phyloP scores from a whole-genome alignment of 1,140 invertebrate genomes.

The Lasaia peninsularis region DNA sequence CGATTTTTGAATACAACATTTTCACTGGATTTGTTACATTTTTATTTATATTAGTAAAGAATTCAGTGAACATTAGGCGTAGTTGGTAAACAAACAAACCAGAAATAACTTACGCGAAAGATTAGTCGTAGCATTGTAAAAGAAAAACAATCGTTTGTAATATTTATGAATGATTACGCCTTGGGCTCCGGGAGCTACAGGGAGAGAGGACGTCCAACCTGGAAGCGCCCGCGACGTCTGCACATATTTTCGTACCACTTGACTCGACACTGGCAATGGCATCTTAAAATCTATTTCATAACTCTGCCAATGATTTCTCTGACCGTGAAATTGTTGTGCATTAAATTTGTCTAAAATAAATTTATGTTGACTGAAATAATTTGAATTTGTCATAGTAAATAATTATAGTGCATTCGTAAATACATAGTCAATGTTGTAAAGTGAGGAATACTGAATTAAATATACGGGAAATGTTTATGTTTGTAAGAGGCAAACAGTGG shows the following conservation, averaged over 20 bases:
- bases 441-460: too few species aligned
- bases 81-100: background rate
- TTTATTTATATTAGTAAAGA: too few species aligned
- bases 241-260: constrained; percentile 64
- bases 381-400: too few species aligned
- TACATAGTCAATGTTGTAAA: too few species aligned
- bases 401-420: too few species aligned
- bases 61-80: too few species aligned
- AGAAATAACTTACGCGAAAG: constrained; percentile 46
- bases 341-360: background rate
- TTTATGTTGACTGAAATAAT: background rate
- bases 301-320: constrained; percentile 46
- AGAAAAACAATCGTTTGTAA: constrained; percentile 24
- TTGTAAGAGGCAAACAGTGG: too few species aligned
- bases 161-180: constrained; percentile 41
- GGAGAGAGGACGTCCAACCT: constrained; percentile 46
- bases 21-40: too few species aligned
- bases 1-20: too few species aligned
- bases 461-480: too few species aligned
- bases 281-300: constrained; percentile 59
- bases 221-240: constrained; percentile 54
- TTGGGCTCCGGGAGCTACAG: constrained; percentile 21
- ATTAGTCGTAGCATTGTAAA: constrained; percentile 51
- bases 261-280: constrained; percentile 53
- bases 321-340: constrained; percentile 23